Evolutionary conservation across 1,140 invertebrate species (phyloP), one percentile per base, ranked within the genome.

Genomic region (Chymomyza costata): DNA sequence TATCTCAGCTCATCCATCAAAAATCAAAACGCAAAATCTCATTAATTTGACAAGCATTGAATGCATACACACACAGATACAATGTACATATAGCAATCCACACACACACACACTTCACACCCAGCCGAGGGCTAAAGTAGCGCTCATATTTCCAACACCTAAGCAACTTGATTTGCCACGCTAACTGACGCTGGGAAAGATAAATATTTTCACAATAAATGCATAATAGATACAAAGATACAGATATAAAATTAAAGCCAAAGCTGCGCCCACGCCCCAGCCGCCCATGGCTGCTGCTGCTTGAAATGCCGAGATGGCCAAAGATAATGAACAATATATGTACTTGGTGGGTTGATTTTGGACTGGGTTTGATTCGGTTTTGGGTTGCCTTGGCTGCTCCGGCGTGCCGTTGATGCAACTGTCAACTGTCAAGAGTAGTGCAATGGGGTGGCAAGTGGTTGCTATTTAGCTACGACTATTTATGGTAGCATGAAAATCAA

Each of bases 11-110:
- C 53, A 76, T 76, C 71, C 66, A 76, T 76, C 71, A 76, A 66
- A 76, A 78, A 76, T 76, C 71, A 76, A 71, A 76, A 78, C 57
- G 55, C 47, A 38, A 64, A 76, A 76, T 76, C 71, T 71, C 71
- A 76, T 76, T 76, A 76, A 76, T 71, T 60, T 71, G 71, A 76
- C 71, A 76, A 59, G 59, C 48, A 5, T 25, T 25, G 3, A 47
- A 39, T 61, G 58, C 25, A 21, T 48, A 52, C 51, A 40, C 10
- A 25, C 15, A 19, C 56, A 50, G 25, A 60, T 43, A 54, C 35
- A 38, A 19, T 13, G 21, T 32, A 39, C 16, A 46, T 38, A 48
- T 19, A 30, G n/a, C n/a, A n/a, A n/a, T n/a, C n/a, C 17, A 34
- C 28, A 40, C 38, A 41, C 28, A 51, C 46, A 19, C 39, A 28